Conservation (phyloP, 2,888 invertebrate species). For the Syrista parreyssii region DNA sequence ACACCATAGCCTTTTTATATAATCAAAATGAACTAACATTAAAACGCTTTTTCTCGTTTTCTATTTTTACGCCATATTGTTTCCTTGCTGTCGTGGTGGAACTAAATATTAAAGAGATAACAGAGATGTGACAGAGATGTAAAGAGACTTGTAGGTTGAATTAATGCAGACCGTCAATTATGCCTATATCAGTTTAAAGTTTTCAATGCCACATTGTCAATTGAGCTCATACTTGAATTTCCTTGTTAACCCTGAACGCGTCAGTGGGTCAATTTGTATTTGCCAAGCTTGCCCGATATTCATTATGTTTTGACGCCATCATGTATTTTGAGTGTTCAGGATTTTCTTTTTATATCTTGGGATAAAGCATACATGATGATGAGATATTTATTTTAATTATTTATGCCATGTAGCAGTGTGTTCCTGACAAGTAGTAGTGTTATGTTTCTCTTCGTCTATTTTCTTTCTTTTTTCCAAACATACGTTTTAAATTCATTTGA, state of each 20-base stretch:
- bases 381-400: constrained; percentile 25
- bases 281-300: constrained; percentile 19
- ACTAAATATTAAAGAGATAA: neutral
- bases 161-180: neutral
- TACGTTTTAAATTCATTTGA: neutral
- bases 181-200: neutral
- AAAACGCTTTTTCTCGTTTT: neutral
- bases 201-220: neutral
- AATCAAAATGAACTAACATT: neutral
- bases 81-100: neutral
- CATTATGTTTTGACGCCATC: constrained; percentile 10
- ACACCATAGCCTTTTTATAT: neutral
- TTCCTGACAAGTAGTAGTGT: constrained; percentile 17
- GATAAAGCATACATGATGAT: constrained; percentile 13
- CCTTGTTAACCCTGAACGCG: neutral
- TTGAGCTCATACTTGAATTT: neutral
- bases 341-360: constrained; percentile 18
- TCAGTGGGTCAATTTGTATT: neutral
- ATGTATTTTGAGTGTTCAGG: constrained; percentile 17
- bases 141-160: neutral
- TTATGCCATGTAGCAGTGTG: constrained; percentile 23
- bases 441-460: constrained; percentile 5
- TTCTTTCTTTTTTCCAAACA: neutral
- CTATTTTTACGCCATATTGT: neutral
- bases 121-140: neutral